Evolutionary conservation across 1,140 invertebrate genomes (phyloP).

Genomic region (Wasmannia auropunctata): DNA sequence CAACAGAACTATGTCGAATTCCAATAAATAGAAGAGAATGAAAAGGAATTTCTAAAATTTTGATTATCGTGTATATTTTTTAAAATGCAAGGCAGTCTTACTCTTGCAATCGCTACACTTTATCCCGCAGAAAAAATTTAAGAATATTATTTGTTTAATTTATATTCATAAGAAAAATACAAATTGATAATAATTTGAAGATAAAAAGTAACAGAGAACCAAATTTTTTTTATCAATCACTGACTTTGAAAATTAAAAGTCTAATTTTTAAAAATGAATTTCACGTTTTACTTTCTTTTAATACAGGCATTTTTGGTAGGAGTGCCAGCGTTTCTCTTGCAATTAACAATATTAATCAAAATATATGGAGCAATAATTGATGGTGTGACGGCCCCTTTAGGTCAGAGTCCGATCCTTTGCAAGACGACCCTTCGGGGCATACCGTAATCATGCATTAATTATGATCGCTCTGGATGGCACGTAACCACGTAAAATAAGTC

Average conservation of each 20-base stretch:
- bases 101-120: background rate
- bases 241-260: background rate
- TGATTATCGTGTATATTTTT: background rate
- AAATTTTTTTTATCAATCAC: background rate
- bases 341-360: background rate
- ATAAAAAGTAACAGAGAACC: background rate
- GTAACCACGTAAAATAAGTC: conserved; percentile 58
- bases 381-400: conserved; percentile 10
- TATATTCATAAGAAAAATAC: background rate
- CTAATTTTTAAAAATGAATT: background rate
- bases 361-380: background rate
- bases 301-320: background rate
- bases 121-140: background rate
- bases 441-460: conserved; percentile 64
- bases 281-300: background rate
- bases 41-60: background rate
- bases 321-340: background rate
- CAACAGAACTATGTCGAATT: background rate
- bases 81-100: background rate
- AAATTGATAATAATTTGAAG: background rate
- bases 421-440: conserved; percentile 28
- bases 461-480: conserved; percentile 42
- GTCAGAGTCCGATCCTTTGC: conserved; percentile 2
- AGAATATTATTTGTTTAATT: background rate
- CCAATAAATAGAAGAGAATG: background rate